Evolutionary conservation across 2,797 vertebrate genomes (phyloP).

Genomic region (Cottoperca gobio): DNA sequence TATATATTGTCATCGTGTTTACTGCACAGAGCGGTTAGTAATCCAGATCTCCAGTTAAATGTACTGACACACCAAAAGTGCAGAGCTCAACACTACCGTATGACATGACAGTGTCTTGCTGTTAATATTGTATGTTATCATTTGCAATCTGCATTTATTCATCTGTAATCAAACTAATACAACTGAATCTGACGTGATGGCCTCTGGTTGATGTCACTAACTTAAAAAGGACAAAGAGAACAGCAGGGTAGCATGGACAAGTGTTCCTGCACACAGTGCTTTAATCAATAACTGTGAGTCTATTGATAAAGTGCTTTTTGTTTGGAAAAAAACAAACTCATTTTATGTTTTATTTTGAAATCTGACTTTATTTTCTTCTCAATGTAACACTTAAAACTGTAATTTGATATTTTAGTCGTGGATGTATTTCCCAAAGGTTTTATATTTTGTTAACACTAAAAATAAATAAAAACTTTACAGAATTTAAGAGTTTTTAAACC

Average conservation of each 20-base stretch:
- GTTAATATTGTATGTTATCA: neutral
- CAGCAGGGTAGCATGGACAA: slow-evolving; percentile 48
- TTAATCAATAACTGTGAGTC: slow-evolving; percentile 57
- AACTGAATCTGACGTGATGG: slow-evolving; percentile 8
- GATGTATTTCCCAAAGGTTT: no score
- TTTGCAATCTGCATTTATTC: neutral
- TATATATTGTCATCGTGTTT: no score
- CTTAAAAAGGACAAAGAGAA: slow-evolving; percentile 39
- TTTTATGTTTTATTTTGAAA: neutral
- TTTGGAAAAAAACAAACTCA: neutral
- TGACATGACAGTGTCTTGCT: no score
- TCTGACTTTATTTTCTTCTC: neutral
- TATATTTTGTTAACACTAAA: neutral
- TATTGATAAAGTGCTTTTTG: slow-evolving; percentile 12
- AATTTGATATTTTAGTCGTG: no score
- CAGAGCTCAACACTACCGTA: neutral
- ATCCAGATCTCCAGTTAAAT: neutral
- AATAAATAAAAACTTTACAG: neutral
- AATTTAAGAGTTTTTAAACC: slow-evolving; percentile 17
- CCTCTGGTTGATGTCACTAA: slow-evolving; percentile 36
- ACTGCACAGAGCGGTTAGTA: neutral
- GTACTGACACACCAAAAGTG: neutral
- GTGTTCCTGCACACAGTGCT: slow-evolving; percentile 49
- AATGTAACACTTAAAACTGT: no score
- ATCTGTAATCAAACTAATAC: neutral